Base-by-base conservation (phyloP, 2,113 vertebrate species). In the Physeter macrocephalus region DNA sequence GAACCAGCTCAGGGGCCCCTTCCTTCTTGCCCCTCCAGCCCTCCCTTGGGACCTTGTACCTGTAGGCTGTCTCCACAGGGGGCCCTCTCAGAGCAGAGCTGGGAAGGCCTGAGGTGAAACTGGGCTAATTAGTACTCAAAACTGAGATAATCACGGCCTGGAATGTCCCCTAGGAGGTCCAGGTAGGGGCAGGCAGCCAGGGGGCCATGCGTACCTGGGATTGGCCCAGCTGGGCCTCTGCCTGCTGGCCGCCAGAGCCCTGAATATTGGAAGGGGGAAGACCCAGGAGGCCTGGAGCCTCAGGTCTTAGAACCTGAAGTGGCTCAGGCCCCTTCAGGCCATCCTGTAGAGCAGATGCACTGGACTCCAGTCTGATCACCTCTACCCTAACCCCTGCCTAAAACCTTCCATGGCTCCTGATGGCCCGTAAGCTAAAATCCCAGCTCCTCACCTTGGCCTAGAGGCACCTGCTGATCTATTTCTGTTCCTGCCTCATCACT, bases 131-230 rank as follows among this genome's bases (percentile, higher is more conserved):
- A 83, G 74, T 61, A 49, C 64, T 95, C 43, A 64, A 91, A 31
- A n/a, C 64, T 41, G 88, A 92, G 95, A 78, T 94, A 93, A 97
- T 93, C 18, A 1, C 77, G n/a, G 93, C 34, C 91, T 97, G 94
- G 97, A 97, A 97, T 96, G 95, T 96, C 94, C 94, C 62, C 83
- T 64, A 62, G 92, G 97, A 96, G 94, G 72, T 93, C 78, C 54
- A 43, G 88, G 87, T 93, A 46, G 72, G 80, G 64, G 88, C 18
- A 29, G 85, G 85, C 43, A 27, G 62, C 82, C 85, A 52, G 34
- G 67, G 25, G 84, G 36, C 90, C 52, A 3, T 3, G 39, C 64
- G 67, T 12, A 34, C 69, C 62, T 92, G 80, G 88, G 75, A 17
- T 21, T 36, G 87, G 54, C 59, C 46, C 17, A 21, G 8, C 12